Conservation (phyloP, 2,797 vertebrate species). For the Heliangelus exortis region DNA sequence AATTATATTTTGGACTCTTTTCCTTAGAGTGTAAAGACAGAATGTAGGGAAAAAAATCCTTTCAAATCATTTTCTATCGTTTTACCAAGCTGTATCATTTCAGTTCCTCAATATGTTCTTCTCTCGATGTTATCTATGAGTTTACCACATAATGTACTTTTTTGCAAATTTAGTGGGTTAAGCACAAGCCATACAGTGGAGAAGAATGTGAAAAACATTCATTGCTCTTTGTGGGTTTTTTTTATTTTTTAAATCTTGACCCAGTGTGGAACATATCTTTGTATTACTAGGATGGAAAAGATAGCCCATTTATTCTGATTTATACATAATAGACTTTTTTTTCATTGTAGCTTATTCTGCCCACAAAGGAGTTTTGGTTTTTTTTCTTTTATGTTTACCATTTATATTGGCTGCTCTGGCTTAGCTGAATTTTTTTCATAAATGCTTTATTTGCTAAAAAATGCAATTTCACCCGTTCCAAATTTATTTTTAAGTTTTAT, state of each 20-base stretch:
- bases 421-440: neutral
- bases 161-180: neutral
- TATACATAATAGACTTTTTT: neutral
- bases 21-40: neutral
- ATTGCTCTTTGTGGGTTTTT: neutral
- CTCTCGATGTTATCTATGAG: neutral
- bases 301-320: neutral
- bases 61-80: neutral
- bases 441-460: constrained; percentile 16
- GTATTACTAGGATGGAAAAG: neutral
- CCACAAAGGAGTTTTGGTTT: neutral
- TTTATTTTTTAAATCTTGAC: neutral
- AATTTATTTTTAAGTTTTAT: constrained; percentile 11
- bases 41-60: neutral
- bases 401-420: neutral
- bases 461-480: neutral
- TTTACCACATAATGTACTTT: neutral
- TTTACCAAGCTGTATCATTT: neutral
- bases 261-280: neutral
- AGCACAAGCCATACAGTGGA: neutral
- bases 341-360: neutral
- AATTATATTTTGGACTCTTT: neutral
- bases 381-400: neutral
- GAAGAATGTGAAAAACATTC: neutral
- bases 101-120: neutral